Conservation (phyloP, 2,113 vertebrate species). For the Mola mola region DNA sequence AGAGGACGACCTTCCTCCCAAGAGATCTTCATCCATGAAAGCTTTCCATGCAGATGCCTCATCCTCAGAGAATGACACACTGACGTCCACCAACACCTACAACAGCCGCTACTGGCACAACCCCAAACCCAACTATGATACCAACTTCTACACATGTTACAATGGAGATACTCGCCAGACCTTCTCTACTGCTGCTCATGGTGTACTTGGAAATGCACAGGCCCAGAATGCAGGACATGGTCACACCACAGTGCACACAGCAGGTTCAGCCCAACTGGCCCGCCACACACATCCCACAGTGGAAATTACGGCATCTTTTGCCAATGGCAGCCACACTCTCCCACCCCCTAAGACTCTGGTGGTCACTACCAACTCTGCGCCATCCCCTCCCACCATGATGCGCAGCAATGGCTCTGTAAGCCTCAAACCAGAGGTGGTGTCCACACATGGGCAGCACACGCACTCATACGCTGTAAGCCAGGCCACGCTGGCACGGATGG, state of each 20-base stretch:
- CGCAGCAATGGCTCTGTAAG: slow-evolving; percentile 90
- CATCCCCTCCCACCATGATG: slow-evolving; percentile 84
- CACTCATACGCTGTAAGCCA: slow-evolving; percentile 93
- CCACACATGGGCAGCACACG: slow-evolving; percentile 84
- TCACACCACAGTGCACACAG: slow-evolving; percentile 43
- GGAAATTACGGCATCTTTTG: slow-evolving; percentile 32
- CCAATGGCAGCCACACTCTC: slow-evolving; percentile 88
- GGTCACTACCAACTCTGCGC: slow-evolving; percentile 92
- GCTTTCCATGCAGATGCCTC: slow-evolving; percentile 93
- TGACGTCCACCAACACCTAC: slow-evolving; percentile 96
- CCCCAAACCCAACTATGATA: slow-evolving; percentile 89
- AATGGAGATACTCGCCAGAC: slow-evolving; percentile 88
- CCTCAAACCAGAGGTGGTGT: slow-evolving; percentile 84
- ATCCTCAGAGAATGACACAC: slow-evolving; percentile 95
- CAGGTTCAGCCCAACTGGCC: slow-evolving; percentile 63
- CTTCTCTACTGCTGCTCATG: slow-evolving; percentile 79
- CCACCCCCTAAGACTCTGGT: slow-evolving; percentile 94
- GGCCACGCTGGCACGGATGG: slow-evolving; percentile 92
- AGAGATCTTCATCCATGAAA: slow-evolving; percentile 90
- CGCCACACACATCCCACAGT: slow-evolving; percentile 59
- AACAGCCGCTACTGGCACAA: slow-evolving; percentile 96
- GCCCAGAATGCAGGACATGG: slow-evolving; percentile 51
- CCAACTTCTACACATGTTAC: slow-evolving; percentile 90
- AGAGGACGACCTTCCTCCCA: slow-evolving; percentile 97
- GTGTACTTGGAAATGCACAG: slow-evolving; percentile 49